Conservation (phyloP, 2,888 invertebrate species). For the Pterostichus niger region DNA sequence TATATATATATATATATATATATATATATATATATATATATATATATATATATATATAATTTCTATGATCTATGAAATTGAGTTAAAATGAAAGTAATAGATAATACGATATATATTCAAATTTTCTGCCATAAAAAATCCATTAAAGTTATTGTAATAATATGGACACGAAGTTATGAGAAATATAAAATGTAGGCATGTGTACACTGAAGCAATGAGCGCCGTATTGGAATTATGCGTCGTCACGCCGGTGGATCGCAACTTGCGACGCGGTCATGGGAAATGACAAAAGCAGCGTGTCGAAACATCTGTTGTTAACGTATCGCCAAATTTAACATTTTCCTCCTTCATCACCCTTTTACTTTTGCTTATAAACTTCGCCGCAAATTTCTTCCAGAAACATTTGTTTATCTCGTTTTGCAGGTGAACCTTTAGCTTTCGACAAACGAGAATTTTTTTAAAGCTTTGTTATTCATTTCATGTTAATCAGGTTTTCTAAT, state of each 20-base stretch:
- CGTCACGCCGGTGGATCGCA: not conserved
- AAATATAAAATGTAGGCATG: conserved; percentile 9
- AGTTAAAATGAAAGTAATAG: not conserved
- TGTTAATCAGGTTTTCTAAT: no score
- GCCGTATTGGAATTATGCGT: conserved; percentile 19
- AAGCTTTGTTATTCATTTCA: no score
- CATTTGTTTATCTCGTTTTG: not conserved
- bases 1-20: no score
- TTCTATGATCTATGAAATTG: no score
- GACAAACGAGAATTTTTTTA: no score
- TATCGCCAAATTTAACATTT: conserved; percentile 32
- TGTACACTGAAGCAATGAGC: not conserved
- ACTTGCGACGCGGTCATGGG: conserved; percentile 1
- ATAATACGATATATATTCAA: not conserved
- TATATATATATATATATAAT: no score
- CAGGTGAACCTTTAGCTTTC: no score
- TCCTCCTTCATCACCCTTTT: conserved; percentile 23
- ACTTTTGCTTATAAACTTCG: conserved; percentile 17
- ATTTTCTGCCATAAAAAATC: not conserved
- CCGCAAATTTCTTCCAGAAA: not conserved
- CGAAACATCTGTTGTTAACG: conserved; percentile 44
- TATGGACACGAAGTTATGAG: conserved; percentile 6
- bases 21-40: no score
- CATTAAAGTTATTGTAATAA: conserved; percentile 25
- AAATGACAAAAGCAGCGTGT: conserved; percentile 25